Base-by-base conservation (phyloP, 2,888 invertebrate genomes). In the Chymomyza caudatula region DNA sequence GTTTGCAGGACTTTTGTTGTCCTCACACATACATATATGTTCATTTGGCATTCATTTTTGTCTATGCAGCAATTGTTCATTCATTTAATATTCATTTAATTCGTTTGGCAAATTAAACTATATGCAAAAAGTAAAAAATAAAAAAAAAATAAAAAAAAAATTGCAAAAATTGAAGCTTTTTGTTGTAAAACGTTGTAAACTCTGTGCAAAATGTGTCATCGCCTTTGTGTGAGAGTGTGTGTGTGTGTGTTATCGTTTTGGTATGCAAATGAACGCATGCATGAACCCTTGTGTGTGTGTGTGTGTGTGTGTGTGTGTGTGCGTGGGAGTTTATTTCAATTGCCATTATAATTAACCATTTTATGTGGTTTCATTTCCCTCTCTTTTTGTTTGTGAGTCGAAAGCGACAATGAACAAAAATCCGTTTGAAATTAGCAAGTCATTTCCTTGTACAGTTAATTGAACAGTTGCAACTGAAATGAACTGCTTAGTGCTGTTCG, bases 321-420 rank as follows among this genome's bases (percentile, higher is more conserved):
- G 25, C 55, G 13, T 55, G 42, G 3, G 57, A 68, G 67, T 83
- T 70, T 55, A 60, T 71, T 74, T 73, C 86, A 71, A 81, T 83
- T 80, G 73, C 58, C 67, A 71, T 69, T 81, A 81, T 81, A 80
- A 80, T 85, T 84, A 84, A 85, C 84, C 70, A 76, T 85, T 77
- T 80, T 65, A 69, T 78, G 76, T 62, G 68, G 86, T 75, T 70
- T 42, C 19, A 22, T 57, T 63, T 47, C 6, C 1, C 29, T 37
- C 29, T 17, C 20, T 51, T 29, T 29, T 49, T 37, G 6, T 51
- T 44, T 37, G 29, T 37, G 29, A 37, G 29, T 11, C n/a, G 29
- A 37, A 37, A 37, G 11, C 29, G 29, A n/a, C 29, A 37, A 37
- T 37, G 11, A 37, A 37, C 11, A 25, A 37, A 37, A 37, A 37